Percentiles rank a stretch among this genome's conserved stretches.
These are phyloP conservation scores for Paraplagusia blochii DNA, from an alignment of 2,113 vertebrate genomes.

Conservation along the genomic window DNA sequence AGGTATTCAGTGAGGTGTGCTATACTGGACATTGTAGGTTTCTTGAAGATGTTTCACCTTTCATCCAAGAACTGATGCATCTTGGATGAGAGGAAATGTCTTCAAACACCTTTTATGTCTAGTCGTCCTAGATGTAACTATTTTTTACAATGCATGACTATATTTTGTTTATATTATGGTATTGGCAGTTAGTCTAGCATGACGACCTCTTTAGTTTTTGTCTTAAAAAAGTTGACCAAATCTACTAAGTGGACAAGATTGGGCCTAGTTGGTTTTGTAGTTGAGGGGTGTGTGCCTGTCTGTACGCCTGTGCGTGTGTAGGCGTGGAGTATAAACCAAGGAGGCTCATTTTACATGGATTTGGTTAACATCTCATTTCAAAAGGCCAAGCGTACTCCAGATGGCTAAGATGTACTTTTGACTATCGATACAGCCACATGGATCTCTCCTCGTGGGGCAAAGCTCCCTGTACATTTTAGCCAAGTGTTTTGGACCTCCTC, in stretches of 20 bases:
- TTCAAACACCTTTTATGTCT: no score
- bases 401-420: constrained; percentile 39
- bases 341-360: constrained; percentile 56
- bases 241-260: constrained; percentile 1
- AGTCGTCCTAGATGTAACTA: no score
- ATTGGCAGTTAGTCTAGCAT: no score
- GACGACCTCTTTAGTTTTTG: no score
- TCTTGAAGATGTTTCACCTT: no score
- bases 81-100: no score
- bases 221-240: no score
- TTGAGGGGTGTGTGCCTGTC: constrained; percentile 29
- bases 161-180: no score
- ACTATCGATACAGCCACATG: constrained; percentile 37
- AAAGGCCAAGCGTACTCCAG: constrained; percentile 60
- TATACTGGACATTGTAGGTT: no score
- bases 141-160: no score
- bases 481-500: constrained; percentile 12
- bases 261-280: constrained; percentile 29
- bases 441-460: constrained; percentile 25
- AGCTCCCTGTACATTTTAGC: constrained; percentile 3
- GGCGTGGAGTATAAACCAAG: constrained; percentile 54
- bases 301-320: constrained; percentile 21
- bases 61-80: no score
- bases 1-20: no score
- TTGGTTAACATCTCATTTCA: constrained; percentile 62